These are phyloP conservation scores for Rugalucina vietnamica DNA, from an alignment of 2,888 invertebrate genomes.

Conservation along the genomic window DNA sequence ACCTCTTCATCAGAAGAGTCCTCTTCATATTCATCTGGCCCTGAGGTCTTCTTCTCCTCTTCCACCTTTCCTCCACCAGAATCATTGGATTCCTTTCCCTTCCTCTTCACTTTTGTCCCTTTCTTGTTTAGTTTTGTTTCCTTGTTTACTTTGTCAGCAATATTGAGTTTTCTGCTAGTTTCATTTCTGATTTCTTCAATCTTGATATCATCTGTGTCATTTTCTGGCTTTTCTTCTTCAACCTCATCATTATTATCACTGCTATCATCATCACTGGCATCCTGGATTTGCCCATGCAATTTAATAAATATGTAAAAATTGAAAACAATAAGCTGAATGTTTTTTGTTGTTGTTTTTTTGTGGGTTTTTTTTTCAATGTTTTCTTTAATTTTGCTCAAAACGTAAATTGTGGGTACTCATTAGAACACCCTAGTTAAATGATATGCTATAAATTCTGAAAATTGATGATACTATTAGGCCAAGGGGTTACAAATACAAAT, in stretches of 20 bases:
- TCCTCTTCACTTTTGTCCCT: slow-evolving; percentile 23
- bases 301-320: neutral
- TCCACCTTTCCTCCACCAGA: slow-evolving; percentile 28
- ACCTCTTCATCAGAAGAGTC: slow-evolving; percentile 97
- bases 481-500: too few relatives aligned
- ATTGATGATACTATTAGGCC: too few relatives aligned
- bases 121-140: neutral
- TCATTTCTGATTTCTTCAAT: slow-evolving; percentile 21
- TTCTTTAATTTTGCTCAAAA: too few relatives aligned
- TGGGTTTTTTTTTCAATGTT: too few relatives aligned
- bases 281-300: neutral
- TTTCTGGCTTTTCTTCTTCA: neutral
- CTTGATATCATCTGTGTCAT: neutral
- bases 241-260: slow-evolving; percentile 38
- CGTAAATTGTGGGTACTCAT: too few relatives aligned
- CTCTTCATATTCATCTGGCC: slow-evolving; percentile 49
- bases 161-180: neutral
- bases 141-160: neutral
- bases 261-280: slow-evolving; percentile 10
- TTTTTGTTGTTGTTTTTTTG: too few relatives aligned
- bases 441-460: too few relatives aligned
- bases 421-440: too few relatives aligned
- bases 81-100: neutral
- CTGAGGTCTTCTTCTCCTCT: slow-evolving; percentile 20
- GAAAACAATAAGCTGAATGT: too few relatives aligned